Evolutionary conservation across 2,113 vertebrate species (phyloP).

Genomic region (Odontesthes bonariensis): DNA sequence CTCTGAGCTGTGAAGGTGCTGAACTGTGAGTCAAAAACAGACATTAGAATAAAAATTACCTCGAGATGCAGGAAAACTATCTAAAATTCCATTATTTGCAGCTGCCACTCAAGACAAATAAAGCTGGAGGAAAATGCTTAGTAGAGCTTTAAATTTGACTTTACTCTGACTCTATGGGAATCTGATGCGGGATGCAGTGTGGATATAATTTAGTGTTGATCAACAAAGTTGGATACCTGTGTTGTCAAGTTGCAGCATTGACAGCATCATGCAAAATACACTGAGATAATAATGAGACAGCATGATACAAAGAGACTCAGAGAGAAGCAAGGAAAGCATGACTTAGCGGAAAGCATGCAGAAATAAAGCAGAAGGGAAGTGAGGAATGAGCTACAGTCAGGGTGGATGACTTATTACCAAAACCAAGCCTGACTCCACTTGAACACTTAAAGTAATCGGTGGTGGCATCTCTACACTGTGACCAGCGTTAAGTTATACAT

Average conservation of each 20-base stretch:
- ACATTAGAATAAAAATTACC: neutral
- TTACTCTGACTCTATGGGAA: neutral
- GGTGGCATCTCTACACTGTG: constrained; percentile 17
- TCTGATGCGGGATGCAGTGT: neutral
- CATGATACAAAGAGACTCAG: constrained; percentile 19
- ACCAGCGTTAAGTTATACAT: constrained; percentile 30
- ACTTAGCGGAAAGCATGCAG: constrained; percentile 48
- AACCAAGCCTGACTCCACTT: constrained; percentile 11
- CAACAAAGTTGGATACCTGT: neutral
- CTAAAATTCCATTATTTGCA: too few relatives aligned
- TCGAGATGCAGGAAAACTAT: too few relatives aligned
- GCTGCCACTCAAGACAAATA: neutral
- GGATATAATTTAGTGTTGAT: neutral
- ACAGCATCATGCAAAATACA: neutral
- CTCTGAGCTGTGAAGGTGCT: neutral
- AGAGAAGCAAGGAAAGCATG: constrained; percentile 15
- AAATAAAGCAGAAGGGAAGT: constrained; percentile 34
- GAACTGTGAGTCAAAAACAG: neutral
- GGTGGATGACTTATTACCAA: constrained; percentile 45
- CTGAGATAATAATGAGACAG: constrained; percentile 24
- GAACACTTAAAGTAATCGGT: constrained; percentile 41
- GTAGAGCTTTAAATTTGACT: neutral
- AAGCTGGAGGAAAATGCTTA: neutral
- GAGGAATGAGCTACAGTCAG: constrained; percentile 50
- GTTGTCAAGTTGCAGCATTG: neutral